These are phyloP conservation scores for Rattus norvegicus DNA, from an alignment of 2,113 vertebrate genomes.

Conservation along the genomic window DNA sequence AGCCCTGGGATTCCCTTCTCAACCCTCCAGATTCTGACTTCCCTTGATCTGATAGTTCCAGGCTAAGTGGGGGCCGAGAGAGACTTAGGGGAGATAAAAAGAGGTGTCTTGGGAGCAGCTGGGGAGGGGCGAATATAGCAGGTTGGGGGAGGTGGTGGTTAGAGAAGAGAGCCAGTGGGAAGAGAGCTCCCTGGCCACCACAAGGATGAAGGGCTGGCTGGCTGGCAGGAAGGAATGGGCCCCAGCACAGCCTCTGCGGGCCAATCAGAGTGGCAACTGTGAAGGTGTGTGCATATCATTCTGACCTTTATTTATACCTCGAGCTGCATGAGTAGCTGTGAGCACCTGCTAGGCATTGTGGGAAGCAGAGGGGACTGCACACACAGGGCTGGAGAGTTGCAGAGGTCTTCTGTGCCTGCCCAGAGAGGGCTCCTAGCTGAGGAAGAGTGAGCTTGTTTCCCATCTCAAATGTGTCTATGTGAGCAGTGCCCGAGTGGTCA, in stretches of 20 bases:
- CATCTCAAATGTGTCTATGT: neutral
- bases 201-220: neutral
- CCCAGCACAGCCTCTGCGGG: neutral
- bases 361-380: neutral
- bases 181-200: neutral
- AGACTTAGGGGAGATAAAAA: neutral
- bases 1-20: neutral
- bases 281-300: neutral
- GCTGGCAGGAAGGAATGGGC: neutral
- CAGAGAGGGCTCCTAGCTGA: neutral
- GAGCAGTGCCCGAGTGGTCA: neutral
- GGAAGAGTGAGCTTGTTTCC: neutral
- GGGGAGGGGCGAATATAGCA: neutral
- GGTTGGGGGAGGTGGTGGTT: neutral
- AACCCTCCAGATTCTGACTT: neutral
- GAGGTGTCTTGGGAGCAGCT: constrained; percentile 47
- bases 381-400: neutral
- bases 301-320: constrained; percentile 24
- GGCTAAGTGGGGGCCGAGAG: neutral
- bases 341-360: neutral
- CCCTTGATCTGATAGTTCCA: neutral
- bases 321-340: neutral
- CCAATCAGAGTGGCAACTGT: neutral
- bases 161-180: neutral
- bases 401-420: neutral